These are phyloP conservation scores for Agriopis marginaria DNA, from an alignment of 2,888 invertebrate species.

Conservation along the genomic window DNA sequence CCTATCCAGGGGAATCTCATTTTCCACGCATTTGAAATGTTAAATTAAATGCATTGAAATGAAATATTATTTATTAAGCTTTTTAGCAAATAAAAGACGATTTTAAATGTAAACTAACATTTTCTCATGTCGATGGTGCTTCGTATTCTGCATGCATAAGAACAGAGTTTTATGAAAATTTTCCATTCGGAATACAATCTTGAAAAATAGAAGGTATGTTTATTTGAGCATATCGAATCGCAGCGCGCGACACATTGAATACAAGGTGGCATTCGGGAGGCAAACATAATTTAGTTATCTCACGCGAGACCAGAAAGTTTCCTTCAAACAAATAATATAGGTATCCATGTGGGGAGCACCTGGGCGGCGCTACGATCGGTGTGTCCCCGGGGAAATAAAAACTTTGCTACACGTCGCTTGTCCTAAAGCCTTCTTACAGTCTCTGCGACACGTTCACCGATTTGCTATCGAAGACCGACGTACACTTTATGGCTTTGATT, in stretches of 20 bases:
- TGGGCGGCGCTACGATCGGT: conserved; percentile 84
- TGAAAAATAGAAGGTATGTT: conserved; percentile 47
- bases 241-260: conserved; percentile 69
- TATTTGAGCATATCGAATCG: conserved; percentile 58
- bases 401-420: conserved; percentile 85
- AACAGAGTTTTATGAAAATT: conserved; percentile 36
- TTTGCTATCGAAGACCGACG: conserved; percentile 77
- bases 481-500: conserved; percentile 83
- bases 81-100: conserved; percentile 16
- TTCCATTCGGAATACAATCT: conserved; percentile 41
- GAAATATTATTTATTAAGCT: conserved; percentile 22
- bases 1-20: conserved; percentile 49
- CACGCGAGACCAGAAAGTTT: conserved; percentile 84
- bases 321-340: conserved; percentile 85
- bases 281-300: conserved; percentile 85
- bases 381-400: conserved; percentile 85
- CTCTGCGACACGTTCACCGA: conserved; percentile 79
- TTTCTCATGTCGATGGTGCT: conserved; percentile 18
- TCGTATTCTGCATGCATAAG: conserved; percentile 33
- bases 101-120: conserved; percentile 14
- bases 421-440: conserved; percentile 83
- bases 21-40: conserved; percentile 49
- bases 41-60: conserved; percentile 21
- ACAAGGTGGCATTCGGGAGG: conserved; percentile 71
- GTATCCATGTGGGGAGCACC: conserved; percentile 82